Percentiles rank a stretch among this genome's conserved stretches.
Evolutionary conservation across 2,888 invertebrate genomes (phyloP).

Genomic region (Cotesia congregata): DNA sequence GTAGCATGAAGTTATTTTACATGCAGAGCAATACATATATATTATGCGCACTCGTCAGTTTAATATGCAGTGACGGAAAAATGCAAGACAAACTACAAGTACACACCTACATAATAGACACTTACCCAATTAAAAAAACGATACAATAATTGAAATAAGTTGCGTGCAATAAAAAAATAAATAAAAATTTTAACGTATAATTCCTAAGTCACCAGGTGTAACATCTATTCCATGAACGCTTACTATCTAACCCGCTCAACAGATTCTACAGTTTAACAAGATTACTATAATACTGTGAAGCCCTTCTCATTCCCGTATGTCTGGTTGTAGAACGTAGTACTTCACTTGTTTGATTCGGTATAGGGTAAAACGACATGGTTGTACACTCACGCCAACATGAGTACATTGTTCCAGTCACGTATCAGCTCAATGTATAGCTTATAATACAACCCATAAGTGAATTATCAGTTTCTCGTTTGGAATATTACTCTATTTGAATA

Average conservation of each 20-base stretch:
- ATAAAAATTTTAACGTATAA: neutral
- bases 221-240: neutral
- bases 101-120: no score
- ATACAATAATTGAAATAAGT: neutral
- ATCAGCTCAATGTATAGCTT: constrained; percentile 1
- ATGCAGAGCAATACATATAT: constrained; percentile 45
- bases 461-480: constrained; percentile 27
- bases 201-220: neutral
- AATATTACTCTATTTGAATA: constrained; percentile 18
- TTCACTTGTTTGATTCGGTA: constrained; percentile 27
- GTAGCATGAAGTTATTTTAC: constrained; percentile 34
- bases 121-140: neutral
- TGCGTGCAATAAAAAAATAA: neutral
- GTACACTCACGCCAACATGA: constrained; percentile 24
- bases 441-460: constrained; percentile 20
- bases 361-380: constrained; percentile 23
- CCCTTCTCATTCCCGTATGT: constrained; percentile 59
- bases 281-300: constrained; percentile 67
- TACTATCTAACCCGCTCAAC: constrained; percentile 58
- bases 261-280: constrained; percentile 60
- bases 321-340: constrained; percentile 39
- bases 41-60: neutral
- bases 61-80: neutral
- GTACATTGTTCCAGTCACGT: constrained; percentile 35
- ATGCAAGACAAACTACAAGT: neutral